A percentile compares a stretch with the other conserved stretches of the same genome.
These are phyloP conservation scores for Elephantulus edwardii DNA, from an alignment of 2,113 vertebrate genomes.

Conservation along the genomic window DNA sequence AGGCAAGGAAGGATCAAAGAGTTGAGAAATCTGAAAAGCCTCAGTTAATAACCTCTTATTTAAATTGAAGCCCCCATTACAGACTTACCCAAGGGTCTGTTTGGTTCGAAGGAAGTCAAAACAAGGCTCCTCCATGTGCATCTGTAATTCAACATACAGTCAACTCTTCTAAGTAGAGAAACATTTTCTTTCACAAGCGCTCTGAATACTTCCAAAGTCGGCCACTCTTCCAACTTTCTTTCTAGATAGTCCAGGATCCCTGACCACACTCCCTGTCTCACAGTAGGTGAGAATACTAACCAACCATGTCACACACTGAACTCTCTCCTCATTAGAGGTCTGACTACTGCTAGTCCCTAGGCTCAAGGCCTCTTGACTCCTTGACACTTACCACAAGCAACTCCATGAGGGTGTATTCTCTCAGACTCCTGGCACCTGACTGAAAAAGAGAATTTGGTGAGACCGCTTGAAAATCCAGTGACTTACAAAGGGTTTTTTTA, in stretches of 20 bases:
- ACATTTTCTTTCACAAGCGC: not conserved
- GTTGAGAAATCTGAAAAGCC: not conserved
- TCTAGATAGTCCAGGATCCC: not conserved
- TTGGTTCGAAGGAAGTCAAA: slow-evolving; percentile 98
- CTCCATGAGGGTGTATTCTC: slow-evolving; percentile 96
- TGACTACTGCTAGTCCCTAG: not conserved
- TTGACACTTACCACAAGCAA: slow-evolving; percentile 94
- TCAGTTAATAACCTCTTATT: not conserved
- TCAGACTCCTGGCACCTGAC: slow-evolving; percentile 93
- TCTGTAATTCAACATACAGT: slow-evolving; percentile 85
- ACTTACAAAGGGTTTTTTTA: not conserved
- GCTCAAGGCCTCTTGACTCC: not conserved
- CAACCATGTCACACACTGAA: not conserved
- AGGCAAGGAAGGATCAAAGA: not conserved
- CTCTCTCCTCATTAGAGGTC: not conserved
- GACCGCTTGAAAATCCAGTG: not conserved
- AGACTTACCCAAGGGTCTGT: slow-evolving; percentile 94
- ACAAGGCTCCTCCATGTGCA: slow-evolving; percentile 99
- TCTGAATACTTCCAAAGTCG: not conserved
- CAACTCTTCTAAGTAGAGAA: not conserved
- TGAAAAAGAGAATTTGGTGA: slow-evolving; percentile 79
- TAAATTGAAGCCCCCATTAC: slow-evolving; percentile 1
- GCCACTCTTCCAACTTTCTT: slow-evolving; percentile 27
- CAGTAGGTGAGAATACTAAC: not conserved
- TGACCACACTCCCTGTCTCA: not conserved